Base-by-base conservation (phyloP, 2,113 vertebrate genomes). In the Galbula dea region DNA sequence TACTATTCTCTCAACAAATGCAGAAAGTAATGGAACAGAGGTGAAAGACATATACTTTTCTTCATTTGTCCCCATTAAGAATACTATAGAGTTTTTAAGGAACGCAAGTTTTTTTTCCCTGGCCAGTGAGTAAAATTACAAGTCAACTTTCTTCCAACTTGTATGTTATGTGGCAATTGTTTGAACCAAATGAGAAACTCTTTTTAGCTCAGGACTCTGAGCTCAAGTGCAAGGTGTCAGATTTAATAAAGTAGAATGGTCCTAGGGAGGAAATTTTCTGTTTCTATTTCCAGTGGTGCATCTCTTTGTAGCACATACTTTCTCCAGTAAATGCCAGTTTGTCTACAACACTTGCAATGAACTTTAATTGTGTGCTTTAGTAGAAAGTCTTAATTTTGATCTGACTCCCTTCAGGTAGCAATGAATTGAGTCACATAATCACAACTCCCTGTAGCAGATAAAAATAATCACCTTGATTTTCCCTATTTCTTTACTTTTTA, bases 311-410 rank as follows among this genome's bases (percentile, higher is more conserved):
- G 82, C 74, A 93, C 22, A 13, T 65, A 69, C 59, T 93, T 96
- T 97, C 86, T 84, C 71, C 83, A 80, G 72, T 30, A 95, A 97
- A 94, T 92, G 82, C 58, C 74, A 93, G 94, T 95, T 96, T 97
- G 88, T 68, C 81, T 69, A 92, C 66, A 96, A 92, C 88, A 76
- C 89, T 97, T 92, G 87, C 81, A 95, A 93, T 94, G 94, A 97
- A 94, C 97, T 97, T 97, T 96, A 98, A 97, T 96, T 97, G 83
- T 97, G 90, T 96, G 77, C 93, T 97, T 97, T 96, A 94, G 96
- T 88, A 94, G 94, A 95, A 97, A 95, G 95, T 96, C 96, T 97
- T 97, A 97, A 98, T 97, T 97, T 97, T 97, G 94, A 96, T 95
- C 90, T 93, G 88, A 96, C 91, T 97, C 96, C 86, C 95, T 97